These are phyloP conservation scores for Podocnemis expansa DNA, from an alignment of 2,113 vertebrate species.

Conservation along the genomic window DNA sequence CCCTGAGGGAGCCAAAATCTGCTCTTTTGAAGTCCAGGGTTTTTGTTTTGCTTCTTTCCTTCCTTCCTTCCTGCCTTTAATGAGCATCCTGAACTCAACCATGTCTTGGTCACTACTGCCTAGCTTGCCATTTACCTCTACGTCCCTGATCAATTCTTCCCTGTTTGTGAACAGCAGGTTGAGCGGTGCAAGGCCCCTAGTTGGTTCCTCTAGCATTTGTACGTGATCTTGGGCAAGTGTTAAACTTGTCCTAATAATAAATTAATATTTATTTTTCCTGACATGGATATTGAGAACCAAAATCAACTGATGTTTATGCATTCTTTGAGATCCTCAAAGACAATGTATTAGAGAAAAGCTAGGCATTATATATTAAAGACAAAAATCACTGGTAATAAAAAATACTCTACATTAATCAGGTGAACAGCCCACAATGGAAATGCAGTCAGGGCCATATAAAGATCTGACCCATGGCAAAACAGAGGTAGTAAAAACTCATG, in stretches of 20 bases:
- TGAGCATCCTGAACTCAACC: no score
- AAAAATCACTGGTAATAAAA: neutral
- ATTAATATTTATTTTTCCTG: neutral
- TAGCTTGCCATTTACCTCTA: no score
- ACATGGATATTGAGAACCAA: neutral
- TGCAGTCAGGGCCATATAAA: neutral
- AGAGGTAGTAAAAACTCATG: neutral
- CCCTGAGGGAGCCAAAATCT: no score
- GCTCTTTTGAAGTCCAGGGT: no score
- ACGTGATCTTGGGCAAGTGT: conserved; percentile 3
- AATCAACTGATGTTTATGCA: conserved; percentile 41
- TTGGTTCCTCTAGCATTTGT: no score
- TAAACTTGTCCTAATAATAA: conserved; percentile 14
- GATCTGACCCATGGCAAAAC: neutral
- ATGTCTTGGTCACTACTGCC: no score
- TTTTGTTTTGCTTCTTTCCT: no score
- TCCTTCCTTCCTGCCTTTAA: no score
- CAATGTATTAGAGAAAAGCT: conserved; percentile 49
- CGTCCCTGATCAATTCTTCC: no score
- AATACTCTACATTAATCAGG: neutral
- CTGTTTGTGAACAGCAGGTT: no score
- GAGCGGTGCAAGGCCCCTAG: no score
- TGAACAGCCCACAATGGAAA: neutral
- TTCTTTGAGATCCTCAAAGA: conserved; percentile 45
- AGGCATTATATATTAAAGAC: neutral